Conservation (phyloP, 2,113 vertebrate genomes). For the Ginglymostoma cirratum region DNA sequence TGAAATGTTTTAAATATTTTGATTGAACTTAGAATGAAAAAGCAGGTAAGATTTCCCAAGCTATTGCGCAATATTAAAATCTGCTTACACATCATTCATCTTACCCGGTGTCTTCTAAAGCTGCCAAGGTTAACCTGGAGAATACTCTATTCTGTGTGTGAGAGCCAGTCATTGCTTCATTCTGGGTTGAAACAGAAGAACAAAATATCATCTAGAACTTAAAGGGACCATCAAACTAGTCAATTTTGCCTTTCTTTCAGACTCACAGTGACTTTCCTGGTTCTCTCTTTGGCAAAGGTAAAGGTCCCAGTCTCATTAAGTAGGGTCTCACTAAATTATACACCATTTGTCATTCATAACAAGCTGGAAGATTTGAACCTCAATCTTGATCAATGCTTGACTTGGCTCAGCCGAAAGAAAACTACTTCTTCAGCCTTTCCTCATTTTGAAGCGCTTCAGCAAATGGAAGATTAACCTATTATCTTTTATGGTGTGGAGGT, state of each 20-base stretch:
- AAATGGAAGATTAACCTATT: neutral
- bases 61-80: neutral
- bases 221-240: neutral
- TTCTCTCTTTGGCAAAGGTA: neutral
- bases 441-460: neutral
- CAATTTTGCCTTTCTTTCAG: neutral
- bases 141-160: conserved; percentile 94
- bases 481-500: neutral
- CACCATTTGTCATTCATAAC: neutral
- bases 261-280: neutral
- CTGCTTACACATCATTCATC: conserved; percentile 38
- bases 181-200: conserved; percentile 61
- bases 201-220: neutral
- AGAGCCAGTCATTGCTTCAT: conserved; percentile 98
- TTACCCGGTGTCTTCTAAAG: conserved; percentile 97
- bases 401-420: neutral
- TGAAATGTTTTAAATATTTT: neutral
- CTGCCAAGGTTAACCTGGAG: conserved; percentile 86
- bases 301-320: too few relatives aligned
- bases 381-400: neutral
- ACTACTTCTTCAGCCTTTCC: neutral
- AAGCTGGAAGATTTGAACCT: neutral
- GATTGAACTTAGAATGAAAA: neutral
- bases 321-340: neutral
- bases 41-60: neutral